These are phyloP conservation scores for Melanitta fusca DNA, from an alignment of 2,797 vertebrate species.

Conservation along the genomic window DNA sequence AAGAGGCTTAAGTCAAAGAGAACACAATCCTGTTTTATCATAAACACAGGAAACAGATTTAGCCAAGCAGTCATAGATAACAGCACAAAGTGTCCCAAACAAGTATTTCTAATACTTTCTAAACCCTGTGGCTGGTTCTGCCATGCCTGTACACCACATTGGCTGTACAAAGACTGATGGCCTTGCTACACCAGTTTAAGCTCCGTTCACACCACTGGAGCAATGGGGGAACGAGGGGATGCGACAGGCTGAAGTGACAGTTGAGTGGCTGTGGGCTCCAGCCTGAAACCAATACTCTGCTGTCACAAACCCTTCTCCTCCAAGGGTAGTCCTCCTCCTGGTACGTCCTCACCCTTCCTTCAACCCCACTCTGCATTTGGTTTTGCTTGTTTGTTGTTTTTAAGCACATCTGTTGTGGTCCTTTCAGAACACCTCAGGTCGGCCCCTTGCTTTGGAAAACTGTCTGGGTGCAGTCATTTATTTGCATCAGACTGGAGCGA, in stretches of 20 bases:
- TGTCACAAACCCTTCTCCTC: too few species aligned
- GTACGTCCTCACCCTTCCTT: neutral
- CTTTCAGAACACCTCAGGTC: neutral
- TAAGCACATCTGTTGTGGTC: neutral
- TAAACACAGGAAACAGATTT: neutral
- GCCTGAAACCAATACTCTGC: neutral
- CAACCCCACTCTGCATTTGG: neutral
- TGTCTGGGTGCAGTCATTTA: neutral
- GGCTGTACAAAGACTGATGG: neutral
- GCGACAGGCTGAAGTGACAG: neutral
- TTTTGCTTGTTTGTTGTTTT: neutral
- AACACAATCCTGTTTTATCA: neutral
- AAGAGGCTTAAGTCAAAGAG: neutral
- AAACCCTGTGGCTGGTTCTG: neutral
- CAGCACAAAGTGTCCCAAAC: neutral
- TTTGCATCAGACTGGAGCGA: neutral
- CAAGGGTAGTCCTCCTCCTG: neutral
- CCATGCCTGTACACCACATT: neutral
- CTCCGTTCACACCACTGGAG: too few species aligned
- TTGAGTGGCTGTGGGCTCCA: too few species aligned
- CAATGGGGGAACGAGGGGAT: neutral
- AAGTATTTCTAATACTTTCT: neutral
- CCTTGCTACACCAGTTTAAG: neutral
- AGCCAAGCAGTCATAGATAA: neutral
- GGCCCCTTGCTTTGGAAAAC: neutral